Conservation (phyloP, 2,888 invertebrate genomes). For the Pseudanteris insignis region DNA sequence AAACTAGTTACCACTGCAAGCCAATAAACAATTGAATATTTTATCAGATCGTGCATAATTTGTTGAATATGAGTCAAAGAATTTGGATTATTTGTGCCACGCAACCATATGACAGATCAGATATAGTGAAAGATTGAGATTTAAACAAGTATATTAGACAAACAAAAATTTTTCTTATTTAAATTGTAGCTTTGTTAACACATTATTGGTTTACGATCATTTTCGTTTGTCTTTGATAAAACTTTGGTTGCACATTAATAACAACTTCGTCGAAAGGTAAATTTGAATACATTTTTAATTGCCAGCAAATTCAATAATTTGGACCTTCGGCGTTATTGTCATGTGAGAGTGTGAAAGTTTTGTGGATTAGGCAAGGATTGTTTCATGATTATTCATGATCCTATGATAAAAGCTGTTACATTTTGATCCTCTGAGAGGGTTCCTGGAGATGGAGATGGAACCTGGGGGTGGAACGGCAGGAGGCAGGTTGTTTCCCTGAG, state of each 20-base stretch:
- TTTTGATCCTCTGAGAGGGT: slow-evolving; percentile 84
- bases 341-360: slow-evolving; percentile 18
- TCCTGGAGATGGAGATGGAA: slow-evolving; percentile 73
- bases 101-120: slow-evolving; percentile 44
- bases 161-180: no score
- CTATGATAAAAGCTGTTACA: slow-evolving; percentile 71
- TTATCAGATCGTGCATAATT: no score
- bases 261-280: slow-evolving; percentile 5
- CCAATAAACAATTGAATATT: slow-evolving; percentile 47
- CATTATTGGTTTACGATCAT: no score
- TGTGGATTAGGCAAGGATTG: slow-evolving; percentile 33
- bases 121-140: no score
- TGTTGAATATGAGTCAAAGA: no score
- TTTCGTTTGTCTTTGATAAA: slow-evolving; percentile 6
- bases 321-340: slow-evolving; percentile 6
- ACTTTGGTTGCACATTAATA: slow-evolving; percentile 8
- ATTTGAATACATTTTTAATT: no score
- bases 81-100: no score
- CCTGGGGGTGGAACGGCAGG: slow-evolving; percentile 67
- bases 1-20: slow-evolving; percentile 57
- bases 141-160: no score
- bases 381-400: slow-evolving; percentile 34
- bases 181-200: no score
- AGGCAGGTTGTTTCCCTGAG: slow-evolving; percentile 71
- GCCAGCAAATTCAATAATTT: no score